Evolutionary conservation across 2,113 vertebrate genomes (phyloP), one percentile per base, ranked within the genome.

Genomic region (Cyphomyrus plagiostoma): DNA sequence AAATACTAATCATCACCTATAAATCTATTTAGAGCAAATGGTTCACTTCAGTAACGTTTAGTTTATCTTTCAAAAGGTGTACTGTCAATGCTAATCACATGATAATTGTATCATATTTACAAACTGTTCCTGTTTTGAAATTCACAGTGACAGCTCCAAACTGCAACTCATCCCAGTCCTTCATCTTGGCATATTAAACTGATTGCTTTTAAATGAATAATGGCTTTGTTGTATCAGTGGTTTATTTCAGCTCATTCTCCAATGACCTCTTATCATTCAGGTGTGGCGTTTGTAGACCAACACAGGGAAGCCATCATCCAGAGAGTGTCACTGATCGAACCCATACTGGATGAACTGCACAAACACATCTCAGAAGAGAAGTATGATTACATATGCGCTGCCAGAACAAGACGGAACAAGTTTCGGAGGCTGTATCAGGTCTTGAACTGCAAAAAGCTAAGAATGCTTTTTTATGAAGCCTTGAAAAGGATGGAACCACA

Each of bases 271-370:
- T 1, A 2, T 77, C 17, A 53, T 53, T 80, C 53, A 89, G 89
- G 4, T 89, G 15, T 21, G 45, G 50, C 58, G 1, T 89, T 89
- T 70, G 89, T 86, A 56, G 53, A 89, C 53, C 15, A 2, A 11
- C 89, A 86, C 89, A 86, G 42, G 83, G 1, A 30, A 46, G 70
- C 21, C 82, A 42, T 89, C 35, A 49, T 89, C 49, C 52, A 86
- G 82, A 89, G 82, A 11, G 89, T 85, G 39, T 7, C 21, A 11
- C 0, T 35, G 53, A 45, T 66, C 39, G 50, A 86, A 1, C 89
- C 82, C 82, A 62, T 86, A 48, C 45, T 62, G 17, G 89, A 89
- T 21, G 39, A 58, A 5, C 45, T 46, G 4, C 5, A 46, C 5
- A 46, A 3, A 7, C 4, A 58, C 2, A 53, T 89, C 21, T 3